Evolutionary conservation across 1,140 invertebrate species (phyloP), one percentile per base, ranked within the genome.

Genomic region (Trypoxylus dichotomus): DNA sequence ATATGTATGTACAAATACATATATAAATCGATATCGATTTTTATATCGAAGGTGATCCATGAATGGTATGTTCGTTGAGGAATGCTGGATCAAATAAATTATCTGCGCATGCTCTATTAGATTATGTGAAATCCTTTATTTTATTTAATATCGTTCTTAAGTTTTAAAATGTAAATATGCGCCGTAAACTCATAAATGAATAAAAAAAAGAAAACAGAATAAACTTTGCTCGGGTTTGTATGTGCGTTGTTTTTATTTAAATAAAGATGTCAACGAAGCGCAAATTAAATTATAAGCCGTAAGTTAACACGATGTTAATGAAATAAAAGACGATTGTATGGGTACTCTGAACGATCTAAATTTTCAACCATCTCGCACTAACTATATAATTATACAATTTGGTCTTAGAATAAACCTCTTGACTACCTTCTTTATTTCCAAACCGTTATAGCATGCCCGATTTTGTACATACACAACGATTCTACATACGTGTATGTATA

Each of bases 161-260:
- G 32, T 37, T 37, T 37, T 8, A 8, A 37, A 37, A 37, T 8
- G 5, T 37, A 37, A 37, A 37, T 7, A 5, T 37, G 10, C 2
- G 32, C 10, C 5, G 5, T 37, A 37, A 37, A 37, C 10, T 37
- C 10, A 37, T 8, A 37, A 5, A 37, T 5, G 5, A 37, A 7
- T 37, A 37, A 7, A 5, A 7, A 37, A 5, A 8, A 37, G 10
- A 37, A 37, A 37, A 37, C 32, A 37, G 32, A 37, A 37, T 37
- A 2, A 8, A 37, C 32, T 37, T 37, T 13, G 15, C 15, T 58
- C 21, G 15, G 13, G 15, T 21, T n/a, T 37, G 32, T 37, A 19
- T 63, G 21, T 11, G 60, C 19, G 60, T 63, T 63, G 60, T 63
- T 63, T 63, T 63, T 63, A 63, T 63, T 63, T 63, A 63, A 63